These are phyloP conservation scores for Knipowitschia caucasica DNA, from an alignment of 2,797 vertebrate species.

Conservation along the genomic window DNA sequence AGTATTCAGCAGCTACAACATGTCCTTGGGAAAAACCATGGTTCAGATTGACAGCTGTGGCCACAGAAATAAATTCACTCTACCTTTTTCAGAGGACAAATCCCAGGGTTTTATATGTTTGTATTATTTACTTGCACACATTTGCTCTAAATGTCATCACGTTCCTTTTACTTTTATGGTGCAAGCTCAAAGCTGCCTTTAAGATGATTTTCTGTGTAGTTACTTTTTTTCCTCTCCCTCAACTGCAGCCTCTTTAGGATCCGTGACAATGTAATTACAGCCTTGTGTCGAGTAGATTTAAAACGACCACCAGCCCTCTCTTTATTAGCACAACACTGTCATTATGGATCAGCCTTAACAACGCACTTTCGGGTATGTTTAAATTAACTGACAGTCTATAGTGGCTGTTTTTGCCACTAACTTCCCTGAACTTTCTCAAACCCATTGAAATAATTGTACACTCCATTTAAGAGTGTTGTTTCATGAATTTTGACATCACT, in stretches of 20 bases:
- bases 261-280: constrained; percentile 6
- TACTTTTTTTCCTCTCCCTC: not conserved
- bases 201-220: not conserved
- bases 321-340: not conserved
- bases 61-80: too few relatives aligned
- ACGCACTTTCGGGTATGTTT: not conserved
- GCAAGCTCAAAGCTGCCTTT: not conserved
- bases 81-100: too few relatives aligned
- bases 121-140: not conserved
- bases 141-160: not conserved
- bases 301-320: not conserved
- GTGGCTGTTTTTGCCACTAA: not conserved
- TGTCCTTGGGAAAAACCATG: too few relatives aligned
- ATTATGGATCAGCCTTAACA: not conserved
- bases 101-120: not conserved
- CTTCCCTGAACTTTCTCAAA: not conserved
- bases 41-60: too few relatives aligned
- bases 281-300: not conserved
- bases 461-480: not conserved
- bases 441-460: not conserved
- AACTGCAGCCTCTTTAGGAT: not conserved
- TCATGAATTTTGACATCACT: not conserved
- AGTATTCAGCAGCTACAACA: too few relatives aligned
- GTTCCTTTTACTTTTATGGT: not conserved
- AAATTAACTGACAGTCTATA: not conserved